These are phyloP conservation scores for Monopis laevigella DNA, from an alignment of 2,888 invertebrate genomes.

Conservation along the genomic window DNA sequence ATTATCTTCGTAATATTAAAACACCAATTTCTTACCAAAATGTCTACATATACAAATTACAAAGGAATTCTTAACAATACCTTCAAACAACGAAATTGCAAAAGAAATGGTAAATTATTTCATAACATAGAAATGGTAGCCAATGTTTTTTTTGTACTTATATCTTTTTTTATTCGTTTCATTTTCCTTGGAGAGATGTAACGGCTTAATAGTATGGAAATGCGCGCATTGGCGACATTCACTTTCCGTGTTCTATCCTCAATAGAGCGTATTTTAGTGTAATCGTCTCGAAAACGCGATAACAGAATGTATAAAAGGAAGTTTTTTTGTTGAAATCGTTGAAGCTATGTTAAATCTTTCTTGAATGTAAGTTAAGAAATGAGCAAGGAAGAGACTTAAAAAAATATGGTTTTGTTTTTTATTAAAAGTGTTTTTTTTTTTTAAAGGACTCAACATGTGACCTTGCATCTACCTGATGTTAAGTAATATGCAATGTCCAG, in stretches of 20 bases:
- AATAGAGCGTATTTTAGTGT: constrained; percentile 16
- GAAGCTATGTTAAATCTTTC: too few relatives aligned
- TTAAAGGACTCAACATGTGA: too few relatives aligned
- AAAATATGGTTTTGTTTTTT: too few relatives aligned
- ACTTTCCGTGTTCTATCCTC: constrained; percentile 8
- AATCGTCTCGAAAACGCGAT: constrained; percentile 21
- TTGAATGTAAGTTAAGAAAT: too few relatives aligned
- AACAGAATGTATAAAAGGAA: constrained; percentile 5
- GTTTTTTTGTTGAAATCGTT: constrained; percentile 5
- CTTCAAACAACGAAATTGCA: constrained; percentile 11
- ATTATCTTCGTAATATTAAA: constrained; percentile 2
- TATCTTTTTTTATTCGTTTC: constrained; percentile 13
- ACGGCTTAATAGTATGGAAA: constrained; percentile 22
- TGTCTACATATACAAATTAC: constrained; percentile 7
- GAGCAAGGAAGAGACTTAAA: too few relatives aligned
- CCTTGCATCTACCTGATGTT: too few relatives aligned
- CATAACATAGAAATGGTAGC: constrained; percentile 5
- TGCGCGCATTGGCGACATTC: constrained; percentile 18
- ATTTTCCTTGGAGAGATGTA: constrained; percentile 17
- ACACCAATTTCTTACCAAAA: constrained; percentile 8
- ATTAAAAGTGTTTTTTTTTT: too few relatives aligned
- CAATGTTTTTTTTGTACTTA: constrained; percentile 9
- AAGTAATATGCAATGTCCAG: too few relatives aligned
- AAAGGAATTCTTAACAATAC: constrained; percentile 9
- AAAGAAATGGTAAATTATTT: constrained; percentile 3